A percentile compares a stretch with the other conserved stretches of the same genome.
Evolutionary conservation across 1,140 invertebrate genomes (phyloP).

Genomic region (Lepidostoma basale): DNA sequence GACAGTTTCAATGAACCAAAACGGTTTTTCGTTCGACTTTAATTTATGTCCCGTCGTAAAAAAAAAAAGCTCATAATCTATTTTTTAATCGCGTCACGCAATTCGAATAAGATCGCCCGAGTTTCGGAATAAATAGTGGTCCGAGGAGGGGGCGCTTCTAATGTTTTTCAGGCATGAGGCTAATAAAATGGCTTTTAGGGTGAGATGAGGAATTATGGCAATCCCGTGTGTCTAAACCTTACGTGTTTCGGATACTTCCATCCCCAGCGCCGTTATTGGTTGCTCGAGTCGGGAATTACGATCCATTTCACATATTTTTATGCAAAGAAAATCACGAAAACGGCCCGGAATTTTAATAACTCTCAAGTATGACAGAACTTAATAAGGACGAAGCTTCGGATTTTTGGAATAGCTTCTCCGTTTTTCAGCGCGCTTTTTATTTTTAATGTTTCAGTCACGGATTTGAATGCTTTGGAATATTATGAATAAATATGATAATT

Average conservation of each 20-base stretch:
- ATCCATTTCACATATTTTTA: neutral
- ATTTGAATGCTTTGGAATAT: too few relatives aligned
- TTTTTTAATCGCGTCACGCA: slow-evolving; percentile 47
- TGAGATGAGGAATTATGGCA: slow-evolving; percentile 30
- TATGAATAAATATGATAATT: too few relatives aligned
- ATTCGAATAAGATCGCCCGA: slow-evolving; percentile 39
- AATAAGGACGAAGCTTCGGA: too few relatives aligned
- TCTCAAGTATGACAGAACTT: too few relatives aligned
- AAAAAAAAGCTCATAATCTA: slow-evolving; percentile 45
- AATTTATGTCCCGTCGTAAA: slow-evolving; percentile 45
- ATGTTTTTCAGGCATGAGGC: slow-evolving; percentile 43
- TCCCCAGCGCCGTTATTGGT: slow-evolving; percentile 3
- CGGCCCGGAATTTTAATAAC: too few relatives aligned
- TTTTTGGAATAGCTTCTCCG: too few relatives aligned
- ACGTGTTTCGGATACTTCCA: slow-evolving; percentile 15
- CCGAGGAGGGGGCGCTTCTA: slow-evolving; percentile 28
- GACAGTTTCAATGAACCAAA: slow-evolving; percentile 19
- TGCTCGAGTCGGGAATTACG: neutral
- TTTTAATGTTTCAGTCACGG: too few relatives aligned
- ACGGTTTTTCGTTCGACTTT: slow-evolving; percentile 36
- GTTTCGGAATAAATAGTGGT: slow-evolving; percentile 19
- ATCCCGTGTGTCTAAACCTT: neutral
- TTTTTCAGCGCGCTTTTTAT: too few relatives aligned
- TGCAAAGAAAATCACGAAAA: too few relatives aligned
- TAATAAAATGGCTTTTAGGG: slow-evolving; percentile 31